Evolutionary conservation across 1,140 invertebrate species (phyloP).

Genomic region (Zeugodacus cucurbitae): DNA sequence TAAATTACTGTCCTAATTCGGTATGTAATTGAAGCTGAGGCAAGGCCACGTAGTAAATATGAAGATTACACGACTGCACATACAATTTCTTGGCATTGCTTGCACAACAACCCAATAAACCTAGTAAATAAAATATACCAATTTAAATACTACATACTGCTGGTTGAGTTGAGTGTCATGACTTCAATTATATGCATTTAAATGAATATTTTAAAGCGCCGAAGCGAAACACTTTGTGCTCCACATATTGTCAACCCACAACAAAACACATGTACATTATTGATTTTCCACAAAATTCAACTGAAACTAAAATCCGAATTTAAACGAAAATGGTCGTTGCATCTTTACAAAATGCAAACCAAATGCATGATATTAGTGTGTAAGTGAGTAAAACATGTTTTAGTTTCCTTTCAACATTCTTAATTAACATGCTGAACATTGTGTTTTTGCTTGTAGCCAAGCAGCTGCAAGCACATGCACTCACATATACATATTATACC

Average conservation of each 20-base stretch:
- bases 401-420: background rate
- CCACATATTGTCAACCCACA: background rate
- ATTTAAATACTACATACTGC: no score
- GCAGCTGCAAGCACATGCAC: background rate
- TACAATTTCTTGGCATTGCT: no score
- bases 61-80: no score
- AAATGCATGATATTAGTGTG: background rate
- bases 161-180: background rate
- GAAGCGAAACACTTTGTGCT: background rate
- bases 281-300: background rate
- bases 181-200: background rate
- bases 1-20: no score
- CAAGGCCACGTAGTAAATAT: no score
- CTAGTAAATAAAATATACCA: no score
- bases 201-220: background rate
- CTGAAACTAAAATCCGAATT: background rate
- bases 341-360: background rate
- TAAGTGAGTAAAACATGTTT: background rate
- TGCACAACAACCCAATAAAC: no score
- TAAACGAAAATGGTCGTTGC: background rate
- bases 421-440: constrained; percentile 15
- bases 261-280: background rate
- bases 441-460: background rate
- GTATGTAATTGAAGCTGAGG: no score
- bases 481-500: background rate